Conservation (phyloP, 2,797 vertebrate species). For the Nyctibius grandis region DNA sequence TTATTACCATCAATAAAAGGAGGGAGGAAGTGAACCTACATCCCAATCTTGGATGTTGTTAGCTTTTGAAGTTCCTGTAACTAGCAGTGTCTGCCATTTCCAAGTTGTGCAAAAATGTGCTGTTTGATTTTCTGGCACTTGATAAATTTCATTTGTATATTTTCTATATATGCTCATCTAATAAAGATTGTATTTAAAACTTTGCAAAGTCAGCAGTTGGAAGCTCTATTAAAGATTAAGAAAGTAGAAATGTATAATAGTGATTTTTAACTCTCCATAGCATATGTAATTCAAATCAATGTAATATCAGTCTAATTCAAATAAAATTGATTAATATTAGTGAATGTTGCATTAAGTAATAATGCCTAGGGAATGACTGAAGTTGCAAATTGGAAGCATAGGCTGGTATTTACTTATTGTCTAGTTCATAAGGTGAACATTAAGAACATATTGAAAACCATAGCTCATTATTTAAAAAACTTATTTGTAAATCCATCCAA, state of each 20-base stretch:
- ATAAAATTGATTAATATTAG: not conserved
- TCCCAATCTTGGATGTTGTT: not conserved
- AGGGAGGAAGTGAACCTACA: not conserved
- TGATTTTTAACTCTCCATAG: not conserved
- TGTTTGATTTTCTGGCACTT: not conserved
- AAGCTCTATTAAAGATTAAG: not conserved
- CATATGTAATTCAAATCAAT: not conserved
- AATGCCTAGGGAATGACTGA: not conserved
- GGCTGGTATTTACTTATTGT: not conserved
- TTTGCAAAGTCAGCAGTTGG: not conserved
- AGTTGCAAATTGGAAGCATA: not conserved
- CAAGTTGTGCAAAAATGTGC: not conserved
- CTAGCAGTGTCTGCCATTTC: not conserved
- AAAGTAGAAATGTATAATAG: not conserved
- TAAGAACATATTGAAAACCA: not conserved
- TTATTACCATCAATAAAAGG: not conserved
- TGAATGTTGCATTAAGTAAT: not conserved
- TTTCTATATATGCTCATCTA: not conserved
- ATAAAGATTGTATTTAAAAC: not conserved
- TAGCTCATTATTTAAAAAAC: not conserved
- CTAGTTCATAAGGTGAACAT: not conserved
- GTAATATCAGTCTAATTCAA: not conserved
- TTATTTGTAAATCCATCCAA: not conserved
- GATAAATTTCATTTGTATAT: not conserved
- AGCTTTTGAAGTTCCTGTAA: not conserved